Percentiles rank a stretch among this genome's conserved stretches.
phyloP scores from a whole-genome alignment of 2,113 vertebrate genomes.

The Ancistrus triradiatus region DNA sequence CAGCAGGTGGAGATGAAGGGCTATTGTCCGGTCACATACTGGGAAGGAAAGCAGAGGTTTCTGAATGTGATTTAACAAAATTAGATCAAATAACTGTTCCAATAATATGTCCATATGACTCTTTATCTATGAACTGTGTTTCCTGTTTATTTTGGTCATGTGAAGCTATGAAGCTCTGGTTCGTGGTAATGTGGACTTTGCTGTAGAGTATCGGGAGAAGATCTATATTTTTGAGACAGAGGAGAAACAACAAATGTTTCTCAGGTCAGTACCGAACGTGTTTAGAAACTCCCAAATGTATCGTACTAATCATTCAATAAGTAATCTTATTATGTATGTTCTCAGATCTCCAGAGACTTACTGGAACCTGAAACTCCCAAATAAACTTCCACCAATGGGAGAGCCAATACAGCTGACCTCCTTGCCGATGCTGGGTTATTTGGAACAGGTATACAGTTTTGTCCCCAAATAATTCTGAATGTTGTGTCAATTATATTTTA shows the following conservation, averaged over 20 bases:
- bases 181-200: slow-evolving; percentile 74
- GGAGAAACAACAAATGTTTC: slow-evolving; percentile 82
- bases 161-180: slow-evolving; percentile 86
- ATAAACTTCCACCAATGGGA: slow-evolving; percentile 82
- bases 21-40: slow-evolving; percentile 88
- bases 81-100: too few relatives aligned
- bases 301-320: neutral
- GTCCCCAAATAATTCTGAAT: too few relatives aligned
- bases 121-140: too few relatives aligned
- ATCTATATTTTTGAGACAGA: slow-evolving; percentile 81
- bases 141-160: neutral
- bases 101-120: too few relatives aligned
- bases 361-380: slow-evolving; percentile 80
- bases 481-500: too few relatives aligned
- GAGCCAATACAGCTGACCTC: slow-evolving; percentile 78
- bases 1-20: slow-evolving; percentile 80
- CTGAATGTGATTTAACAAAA: too few relatives aligned
- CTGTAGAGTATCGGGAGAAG: slow-evolving; percentile 76
- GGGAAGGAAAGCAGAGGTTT: slow-evolving; percentile 83
- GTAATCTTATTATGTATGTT: neutral
- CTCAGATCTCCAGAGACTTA: slow-evolving; percentile 80
- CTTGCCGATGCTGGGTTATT: slow-evolving; percentile 85
- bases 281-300: neutral
- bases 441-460: slow-evolving; percentile 96
- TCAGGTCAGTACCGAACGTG: slow-evolving; percentile 67